A percentile compares a stretch with the other conserved stretches of the same genome.
Conservation (phyloP, 2,888 invertebrate genomes). For the Resseliella maxima region DNA sequence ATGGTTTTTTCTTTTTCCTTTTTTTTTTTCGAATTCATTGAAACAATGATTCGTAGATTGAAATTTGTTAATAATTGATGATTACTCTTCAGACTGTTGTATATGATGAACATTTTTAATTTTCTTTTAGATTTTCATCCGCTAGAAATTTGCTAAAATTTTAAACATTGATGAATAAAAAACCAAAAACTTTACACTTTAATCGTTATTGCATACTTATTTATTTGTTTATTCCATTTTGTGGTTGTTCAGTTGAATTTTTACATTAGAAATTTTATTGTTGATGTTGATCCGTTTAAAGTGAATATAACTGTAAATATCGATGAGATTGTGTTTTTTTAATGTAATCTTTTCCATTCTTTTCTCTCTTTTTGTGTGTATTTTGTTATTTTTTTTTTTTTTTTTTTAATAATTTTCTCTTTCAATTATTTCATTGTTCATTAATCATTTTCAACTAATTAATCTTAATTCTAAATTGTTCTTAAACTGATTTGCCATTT, state of each 20-base stretch:
- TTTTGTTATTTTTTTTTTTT: neutral
- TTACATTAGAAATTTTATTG: conserved; percentile 12
- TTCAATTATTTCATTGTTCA: no score
- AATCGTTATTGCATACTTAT: conserved; percentile 7
- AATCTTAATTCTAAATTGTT: conserved; percentile 5
- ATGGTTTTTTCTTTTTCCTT: no score
- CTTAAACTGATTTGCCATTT: conserved; percentile 29
- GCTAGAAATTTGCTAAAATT: neutral
- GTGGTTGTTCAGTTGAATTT: conserved; percentile 23
- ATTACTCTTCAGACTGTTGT: no score
- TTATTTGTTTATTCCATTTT: conserved; percentile 16
- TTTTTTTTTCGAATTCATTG: no score
- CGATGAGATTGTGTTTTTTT: neutral
- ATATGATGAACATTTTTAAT: no score
- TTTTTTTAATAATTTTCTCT: no score
- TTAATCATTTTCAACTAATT: conserved; percentile 28
- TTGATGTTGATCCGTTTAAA: neutral
- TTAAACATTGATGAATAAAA: neutral
- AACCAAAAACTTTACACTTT: neutral
- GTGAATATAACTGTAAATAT: conserved; percentile 28
- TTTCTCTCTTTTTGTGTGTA: neutral
- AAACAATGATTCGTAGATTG: no score
- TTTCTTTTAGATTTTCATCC: neutral
- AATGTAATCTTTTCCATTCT: neutral
- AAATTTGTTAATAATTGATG: no score